phyloP scores from a whole-genome alignment of 2,113 vertebrate genomes.

The Stegastes partitus region DNA sequence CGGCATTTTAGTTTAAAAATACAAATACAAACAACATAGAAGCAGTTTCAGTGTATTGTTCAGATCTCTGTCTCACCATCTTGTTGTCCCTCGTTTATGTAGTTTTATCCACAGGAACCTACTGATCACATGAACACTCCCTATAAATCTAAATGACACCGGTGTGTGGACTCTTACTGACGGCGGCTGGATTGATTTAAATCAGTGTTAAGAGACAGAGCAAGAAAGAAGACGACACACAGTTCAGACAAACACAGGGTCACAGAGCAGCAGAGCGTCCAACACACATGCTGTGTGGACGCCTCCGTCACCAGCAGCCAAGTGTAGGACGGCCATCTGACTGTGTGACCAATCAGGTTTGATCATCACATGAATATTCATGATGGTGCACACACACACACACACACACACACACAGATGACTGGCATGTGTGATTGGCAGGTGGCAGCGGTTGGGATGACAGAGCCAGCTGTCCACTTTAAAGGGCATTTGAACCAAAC shows the following conservation, averaged over 20 bases:
- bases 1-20: too few relatives aligned
- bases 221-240: neutral
- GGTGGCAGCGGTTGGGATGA: constrained; percentile 72
- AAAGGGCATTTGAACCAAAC: constrained; percentile 65
- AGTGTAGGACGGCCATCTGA: constrained; percentile 73
- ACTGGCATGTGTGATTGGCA: constrained; percentile 77
- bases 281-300: constrained; percentile 12
- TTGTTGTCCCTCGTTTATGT: too few relatives aligned
- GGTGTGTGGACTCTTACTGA: neutral
- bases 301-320: constrained; percentile 51
- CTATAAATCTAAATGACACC: too few relatives aligned
- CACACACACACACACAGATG: constrained; percentile 42
- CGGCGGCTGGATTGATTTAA: neutral
- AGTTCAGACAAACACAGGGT: constrained; percentile 21
- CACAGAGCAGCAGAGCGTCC: constrained; percentile 39
- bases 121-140: too few relatives aligned
- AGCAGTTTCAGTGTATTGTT: too few relatives aligned
- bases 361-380: constrained; percentile 77
- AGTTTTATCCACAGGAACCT: too few relatives aligned
- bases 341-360: constrained; percentile 76
- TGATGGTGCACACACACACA: constrained; percentile 35
- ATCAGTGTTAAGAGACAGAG: neutral
- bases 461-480: constrained; percentile 76
- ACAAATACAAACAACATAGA: too few relatives aligned
- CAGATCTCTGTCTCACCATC: too few relatives aligned